Evolutionary conservation across 2,888 invertebrate genomes (phyloP).

Genomic region (Caradrina clavipalpis): DNA sequence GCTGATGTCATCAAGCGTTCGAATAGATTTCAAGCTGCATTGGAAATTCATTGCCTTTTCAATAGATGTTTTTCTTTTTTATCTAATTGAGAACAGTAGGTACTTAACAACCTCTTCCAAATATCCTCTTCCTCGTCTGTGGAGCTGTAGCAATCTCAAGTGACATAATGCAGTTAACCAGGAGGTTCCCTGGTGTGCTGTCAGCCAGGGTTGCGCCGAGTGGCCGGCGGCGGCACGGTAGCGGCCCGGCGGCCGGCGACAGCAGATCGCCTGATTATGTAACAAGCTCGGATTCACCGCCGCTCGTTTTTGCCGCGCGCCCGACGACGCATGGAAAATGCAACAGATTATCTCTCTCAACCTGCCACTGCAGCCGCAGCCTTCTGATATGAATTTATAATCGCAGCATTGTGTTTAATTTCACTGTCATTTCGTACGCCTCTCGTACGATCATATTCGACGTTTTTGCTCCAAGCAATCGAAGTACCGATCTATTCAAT

Average conservation of each 20-base stretch:
- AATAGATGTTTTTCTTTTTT: background rate
- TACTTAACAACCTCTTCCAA: background rate
- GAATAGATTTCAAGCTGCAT: background rate
- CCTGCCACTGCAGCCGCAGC: conserved; percentile 49
- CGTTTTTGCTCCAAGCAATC: conserved; percentile 59
- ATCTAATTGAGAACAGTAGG: background rate
- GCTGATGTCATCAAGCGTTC: too few species aligned
- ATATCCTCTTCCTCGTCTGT: too few species aligned
- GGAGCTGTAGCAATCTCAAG: background rate
- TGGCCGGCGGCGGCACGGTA: conserved; percentile 42
- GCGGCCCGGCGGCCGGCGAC: conserved; percentile 63
- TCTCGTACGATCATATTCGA: conserved; percentile 23
- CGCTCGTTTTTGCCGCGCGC: conserved; percentile 66
- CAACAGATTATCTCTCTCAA: conserved; percentile 77
- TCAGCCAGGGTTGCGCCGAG: background rate
- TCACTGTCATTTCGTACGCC: conserved; percentile 55
- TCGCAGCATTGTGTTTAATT: conserved; percentile 63
- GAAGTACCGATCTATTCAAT: conserved; percentile 60
- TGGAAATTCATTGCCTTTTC: too few species aligned
- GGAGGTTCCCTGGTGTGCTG: background rate
- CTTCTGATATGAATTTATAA: conserved; percentile 64
- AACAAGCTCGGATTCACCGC: conserved; percentile 75
- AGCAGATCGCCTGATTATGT: conserved; percentile 77
- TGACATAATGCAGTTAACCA: background rate
- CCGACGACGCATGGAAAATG: conserved; percentile 68